These are phyloP conservation scores for Symphodus melops DNA, from an alignment of 2,113 vertebrate species.

Conservation along the genomic window DNA sequence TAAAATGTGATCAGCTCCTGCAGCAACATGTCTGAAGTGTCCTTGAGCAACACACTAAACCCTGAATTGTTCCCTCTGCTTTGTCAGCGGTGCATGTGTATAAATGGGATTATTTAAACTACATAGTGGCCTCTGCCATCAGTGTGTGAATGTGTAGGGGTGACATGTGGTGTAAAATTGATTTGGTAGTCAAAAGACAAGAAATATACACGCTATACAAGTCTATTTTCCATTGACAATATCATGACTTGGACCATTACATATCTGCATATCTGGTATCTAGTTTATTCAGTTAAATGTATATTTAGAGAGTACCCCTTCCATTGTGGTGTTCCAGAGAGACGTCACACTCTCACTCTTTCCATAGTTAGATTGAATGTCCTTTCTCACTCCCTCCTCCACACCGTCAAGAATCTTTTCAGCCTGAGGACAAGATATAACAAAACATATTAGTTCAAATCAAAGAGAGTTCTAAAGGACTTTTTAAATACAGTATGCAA, in stretches of 20 bases:
- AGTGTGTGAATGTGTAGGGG: too few relatives aligned
- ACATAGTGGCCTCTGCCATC: too few relatives aligned
- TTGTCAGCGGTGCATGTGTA: too few relatives aligned
- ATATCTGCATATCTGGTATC: background rate
- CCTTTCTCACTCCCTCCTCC: constrained; percentile 9
- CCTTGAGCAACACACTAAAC: too few relatives aligned
- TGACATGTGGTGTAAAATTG: too few relatives aligned
- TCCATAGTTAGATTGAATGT: constrained; percentile 57
- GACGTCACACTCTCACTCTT: background rate
- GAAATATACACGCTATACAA: too few relatives aligned
- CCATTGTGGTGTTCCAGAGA: constrained; percentile 81
- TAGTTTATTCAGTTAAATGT: background rate
- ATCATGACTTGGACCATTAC: background rate
- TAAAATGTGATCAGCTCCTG: too few relatives aligned
- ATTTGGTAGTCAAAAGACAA: too few relatives aligned
- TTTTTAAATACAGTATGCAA: background rate
- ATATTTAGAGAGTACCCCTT: constrained; percentile 58
- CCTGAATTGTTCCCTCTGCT: too few relatives aligned
- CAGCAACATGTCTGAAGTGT: too few relatives aligned
- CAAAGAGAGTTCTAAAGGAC: background rate
- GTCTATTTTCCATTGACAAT: too few relatives aligned
- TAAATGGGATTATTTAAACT: too few relatives aligned
- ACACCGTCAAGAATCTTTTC: constrained; percentile 48
- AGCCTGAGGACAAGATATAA: constrained; percentile 58
- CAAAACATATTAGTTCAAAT: background rate